These are phyloP conservation scores for Scolopax mira DNA, from an alignment of 2,113 vertebrate species.

Conservation along the genomic window DNA sequence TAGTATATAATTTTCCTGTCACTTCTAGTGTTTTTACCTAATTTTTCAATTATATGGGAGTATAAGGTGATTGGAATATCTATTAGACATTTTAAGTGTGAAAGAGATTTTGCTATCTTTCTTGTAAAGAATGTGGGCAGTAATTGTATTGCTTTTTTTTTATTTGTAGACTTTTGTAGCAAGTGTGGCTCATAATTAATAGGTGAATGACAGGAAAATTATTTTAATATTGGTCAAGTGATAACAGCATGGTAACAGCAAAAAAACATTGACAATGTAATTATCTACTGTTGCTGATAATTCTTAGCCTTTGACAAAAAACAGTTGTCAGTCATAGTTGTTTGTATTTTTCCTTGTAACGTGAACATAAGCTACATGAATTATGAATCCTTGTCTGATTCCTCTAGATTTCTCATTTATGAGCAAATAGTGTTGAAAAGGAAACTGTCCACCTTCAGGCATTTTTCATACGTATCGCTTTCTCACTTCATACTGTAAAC, in stretches of 20 bases:
- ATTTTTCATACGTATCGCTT: background rate
- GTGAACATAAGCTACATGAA: background rate
- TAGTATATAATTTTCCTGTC: background rate
- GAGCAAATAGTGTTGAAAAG: slow-evolving; percentile 20
- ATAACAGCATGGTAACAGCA: background rate
- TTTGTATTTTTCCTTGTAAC: background rate
- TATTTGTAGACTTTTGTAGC: background rate
- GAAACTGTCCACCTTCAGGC: background rate
- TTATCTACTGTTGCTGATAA: slow-evolving; percentile 7
- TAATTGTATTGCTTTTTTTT: background rate
- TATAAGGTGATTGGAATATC: background rate
- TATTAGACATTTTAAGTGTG: background rate
- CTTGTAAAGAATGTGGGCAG: background rate
- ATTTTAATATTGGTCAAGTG: background rate
- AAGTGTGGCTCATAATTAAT: background rate
- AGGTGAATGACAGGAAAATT: background rate
- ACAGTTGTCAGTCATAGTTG: background rate
- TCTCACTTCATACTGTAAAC: background rate
- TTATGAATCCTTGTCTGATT: background rate
- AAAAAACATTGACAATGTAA: background rate
- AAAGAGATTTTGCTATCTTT: background rate
- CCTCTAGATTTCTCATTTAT: background rate
- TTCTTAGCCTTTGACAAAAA: background rate
- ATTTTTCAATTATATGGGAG: background rate
- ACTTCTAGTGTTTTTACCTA: background rate